Evolutionary conservation across 1,140 invertebrate genomes (phyloP), one percentile per base, ranked within the genome.

Genomic region (Caenorhabditis latens): DNA sequence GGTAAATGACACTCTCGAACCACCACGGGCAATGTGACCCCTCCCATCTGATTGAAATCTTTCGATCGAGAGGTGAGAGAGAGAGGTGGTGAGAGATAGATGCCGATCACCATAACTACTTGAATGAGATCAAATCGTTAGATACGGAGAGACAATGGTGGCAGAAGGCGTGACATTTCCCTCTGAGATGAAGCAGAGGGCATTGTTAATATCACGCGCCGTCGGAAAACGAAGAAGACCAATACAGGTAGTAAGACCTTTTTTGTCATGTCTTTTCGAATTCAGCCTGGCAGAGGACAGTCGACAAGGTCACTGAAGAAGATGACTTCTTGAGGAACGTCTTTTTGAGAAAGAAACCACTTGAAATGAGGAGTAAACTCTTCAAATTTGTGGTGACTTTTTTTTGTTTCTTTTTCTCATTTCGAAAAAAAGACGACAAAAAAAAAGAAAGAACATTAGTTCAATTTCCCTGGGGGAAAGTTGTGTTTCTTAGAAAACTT

Each of bases 381-480:
- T 71, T 63, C 61, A 63, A 32, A 63, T 21, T 63, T 53, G 11
- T 11, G 50, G 11, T 14, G 16, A 61, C 57, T 61, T n/a, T 21
- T 21, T 2, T n/a, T 9, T n/a, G 2, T 61, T 61, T 61, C 57
- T n/a, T 16, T 61, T n/a, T 14, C 6, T 21, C 57, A 79, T 79
- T 24, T 46, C 16, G 24, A 48, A 50, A 79, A 79, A 79, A 43
- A 79, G 13, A 79, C 9, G 2, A 79, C 7, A 40, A 58, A 65
- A 40, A n/a, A 9, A 46, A 53, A 16, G 11, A 13, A 19, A 79
- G 71, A 79, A 79, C 71, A 79, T 79, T 79, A 79, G 71, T 79
- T 79, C 71, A 79, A 79, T 79, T 53, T 79, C 71, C 71, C 71
- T 13, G 9, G 71, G 71, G 71, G 71, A 79, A 50, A 50, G 21